A percentile compares a stretch with the other conserved stretches of the same genome.
Conservation (phyloP, 2,888 invertebrate species). For the Pachliopta kotzebuea region DNA sequence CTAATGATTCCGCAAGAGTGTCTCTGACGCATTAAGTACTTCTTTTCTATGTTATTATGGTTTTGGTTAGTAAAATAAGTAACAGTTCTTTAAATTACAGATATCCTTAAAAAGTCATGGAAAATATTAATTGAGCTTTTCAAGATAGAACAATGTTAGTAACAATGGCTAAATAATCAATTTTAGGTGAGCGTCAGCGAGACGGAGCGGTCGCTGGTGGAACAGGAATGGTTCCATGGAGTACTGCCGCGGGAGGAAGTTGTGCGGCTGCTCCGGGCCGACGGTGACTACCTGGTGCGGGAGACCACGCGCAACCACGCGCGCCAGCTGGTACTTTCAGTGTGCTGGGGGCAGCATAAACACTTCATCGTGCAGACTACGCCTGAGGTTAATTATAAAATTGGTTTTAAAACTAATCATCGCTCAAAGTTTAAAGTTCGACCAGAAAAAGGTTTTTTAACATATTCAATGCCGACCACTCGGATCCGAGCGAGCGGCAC, state of each 20-base stretch:
- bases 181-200: slow-evolving; percentile 68
- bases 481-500: too few species aligned
- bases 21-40: too few species aligned
- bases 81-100: too few species aligned
- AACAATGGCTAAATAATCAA: background rate
- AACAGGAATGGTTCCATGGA: slow-evolving; percentile 99
- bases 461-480: too few species aligned
- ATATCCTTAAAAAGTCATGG: too few species aligned
- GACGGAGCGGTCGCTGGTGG: slow-evolving; percentile 86
- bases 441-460: too few species aligned
- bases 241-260: slow-evolving; percentile 97
- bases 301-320: slow-evolving; percentile 96
- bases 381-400: slow-evolving; percentile 85
- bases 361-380: slow-evolving; percentile 98
- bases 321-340: slow-evolving; percentile 95
- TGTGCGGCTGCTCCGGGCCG: slow-evolving; percentile 91
- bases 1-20: too few species aligned
- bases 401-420: background rate
- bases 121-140: too few species aligned
- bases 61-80: too few species aligned
- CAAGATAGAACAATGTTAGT: too few species aligned
- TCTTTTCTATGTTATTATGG: too few species aligned
- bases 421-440: too few species aligned
- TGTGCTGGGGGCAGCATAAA: slow-evolving; percentile 97
- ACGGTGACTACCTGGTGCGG: slow-evolving; percentile 96